Base-by-base conservation (phyloP, 2,797 vertebrate genomes). In the Tangara arthus region DNA sequence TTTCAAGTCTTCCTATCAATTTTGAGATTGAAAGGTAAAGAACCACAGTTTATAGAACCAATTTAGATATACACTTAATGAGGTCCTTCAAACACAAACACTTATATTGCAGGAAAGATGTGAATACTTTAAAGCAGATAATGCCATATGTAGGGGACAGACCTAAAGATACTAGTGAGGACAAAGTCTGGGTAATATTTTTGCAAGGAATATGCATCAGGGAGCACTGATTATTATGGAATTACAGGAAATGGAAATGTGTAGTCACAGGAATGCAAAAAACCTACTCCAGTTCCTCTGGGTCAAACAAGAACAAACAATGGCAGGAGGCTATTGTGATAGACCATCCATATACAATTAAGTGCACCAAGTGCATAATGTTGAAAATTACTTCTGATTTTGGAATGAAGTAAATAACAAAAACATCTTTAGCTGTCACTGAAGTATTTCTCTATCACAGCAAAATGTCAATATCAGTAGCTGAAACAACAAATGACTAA, bases 221-320 rank as follows among this genome's bases (percentile, higher is more conserved):
- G 18, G 59, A 87, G 68, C 44, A 57, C 23, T 30, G 55, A 84
- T 50, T 83, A 88, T 88, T 71, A 83, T 41, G 35, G n/a, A 86
- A 42, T 87, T 49, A 84, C 22, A 92, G 52, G 66, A 93, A 79
- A 92, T 60, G 39, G 53, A 89, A 95, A 84, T 85, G 24, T 77
- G 30, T 44, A 93, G 60, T 47, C 59, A 93, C 13, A 89, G 56
- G 60, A 87, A 94, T 64, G 66, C 0, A 2, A 87, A 76, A 93
- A 47, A 3, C 20, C 11, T 42, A 55, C 12, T 56, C n/a, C 1
- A 2, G 6, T 20, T 89, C 32, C n/a, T 82, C 79, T 87, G 61
- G 64, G 28, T 42, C 50, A 68, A 88, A 89, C 19, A 77, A 0
- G 3, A 93, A n/a, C 41, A 80, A 53, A 77, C 42, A 86, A 52